Conservation (phyloP, 2,888 invertebrate species). For the Bruchidius siliquastri region DNA sequence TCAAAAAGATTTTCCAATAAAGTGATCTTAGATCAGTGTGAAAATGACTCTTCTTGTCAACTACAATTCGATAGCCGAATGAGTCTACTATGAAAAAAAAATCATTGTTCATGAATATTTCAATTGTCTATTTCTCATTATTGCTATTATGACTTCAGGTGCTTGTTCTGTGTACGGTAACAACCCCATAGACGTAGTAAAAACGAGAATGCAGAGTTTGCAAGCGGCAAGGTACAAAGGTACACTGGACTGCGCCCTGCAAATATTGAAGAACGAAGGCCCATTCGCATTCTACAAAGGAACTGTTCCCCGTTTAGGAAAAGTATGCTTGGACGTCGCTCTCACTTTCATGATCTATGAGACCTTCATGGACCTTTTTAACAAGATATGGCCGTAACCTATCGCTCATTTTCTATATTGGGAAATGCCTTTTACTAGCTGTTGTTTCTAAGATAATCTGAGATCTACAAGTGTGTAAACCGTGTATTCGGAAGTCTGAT, state of each 20-base stretch:
- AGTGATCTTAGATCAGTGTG: no score
- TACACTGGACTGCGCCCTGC: constrained; percentile 84
- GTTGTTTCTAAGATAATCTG: no score
- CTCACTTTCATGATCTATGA: constrained; percentile 99
- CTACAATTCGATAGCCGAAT: no score
- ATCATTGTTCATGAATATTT: no score
- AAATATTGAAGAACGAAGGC: constrained; percentile 93
- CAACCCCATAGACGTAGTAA: constrained; percentile 97
- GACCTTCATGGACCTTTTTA: constrained; percentile 95
- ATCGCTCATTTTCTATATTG: background rate
- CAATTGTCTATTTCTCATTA: no score
- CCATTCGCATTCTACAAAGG: constrained; percentile 97
- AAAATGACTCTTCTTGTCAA: no score
- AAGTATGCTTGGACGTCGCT: constrained; percentile 96
- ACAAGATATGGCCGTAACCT: constrained; percentile 68
- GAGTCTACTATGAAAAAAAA: no score
- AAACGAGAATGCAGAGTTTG: constrained; percentile 99
- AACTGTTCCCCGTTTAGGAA: constrained; percentile 89
- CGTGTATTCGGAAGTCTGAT: no score
- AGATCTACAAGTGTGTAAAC: no score
- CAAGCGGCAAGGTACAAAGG: constrained; percentile 93
- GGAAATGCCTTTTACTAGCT: background rate
- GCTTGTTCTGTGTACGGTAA: constrained; percentile 98
- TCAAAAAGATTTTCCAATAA: no score
- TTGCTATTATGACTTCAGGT: no score